Evolutionary conservation across 2,888 invertebrate genomes (phyloP).

Genomic region (Sicus ferrugineus): DNA sequence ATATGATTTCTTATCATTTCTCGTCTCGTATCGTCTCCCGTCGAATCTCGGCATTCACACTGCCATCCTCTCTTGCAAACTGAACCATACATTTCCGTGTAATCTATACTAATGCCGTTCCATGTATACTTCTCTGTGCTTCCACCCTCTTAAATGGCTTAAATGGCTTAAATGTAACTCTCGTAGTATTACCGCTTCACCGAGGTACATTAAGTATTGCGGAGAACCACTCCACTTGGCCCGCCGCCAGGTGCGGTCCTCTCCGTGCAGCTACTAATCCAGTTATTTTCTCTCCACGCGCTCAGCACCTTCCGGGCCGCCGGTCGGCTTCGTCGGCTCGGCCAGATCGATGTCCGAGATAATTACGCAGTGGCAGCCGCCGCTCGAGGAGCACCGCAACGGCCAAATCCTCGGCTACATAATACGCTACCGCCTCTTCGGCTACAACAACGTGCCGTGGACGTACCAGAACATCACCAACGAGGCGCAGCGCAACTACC

Average conservation of each 20-base stretch:
- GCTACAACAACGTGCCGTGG: constrained; percentile 94
- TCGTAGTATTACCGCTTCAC: constrained; percentile 64
- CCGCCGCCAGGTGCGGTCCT: background rate
- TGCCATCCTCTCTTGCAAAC: background rate
- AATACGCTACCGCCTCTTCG: constrained; percentile 87
- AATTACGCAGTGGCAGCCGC: constrained; percentile 96
- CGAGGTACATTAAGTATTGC: constrained; percentile 58
- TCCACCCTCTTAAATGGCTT: constrained; percentile 43
- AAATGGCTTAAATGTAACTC: constrained; percentile 51
- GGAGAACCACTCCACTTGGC: constrained; percentile 22
- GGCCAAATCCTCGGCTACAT: constrained; percentile 94
- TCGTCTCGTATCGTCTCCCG: background rate
- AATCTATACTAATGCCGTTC: constrained; percentile 44
- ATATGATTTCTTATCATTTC: background rate
- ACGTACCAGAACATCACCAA: constrained; percentile 90
- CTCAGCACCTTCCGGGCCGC: constrained; percentile 94
- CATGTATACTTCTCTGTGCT: constrained; percentile 45
- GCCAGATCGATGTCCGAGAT: constrained; percentile 94
- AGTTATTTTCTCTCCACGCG: background rate
- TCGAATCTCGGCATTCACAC: background rate
- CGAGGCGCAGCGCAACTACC: constrained; percentile 88
- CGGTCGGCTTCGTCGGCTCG: constrained; percentile 92
- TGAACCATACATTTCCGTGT: background rate
- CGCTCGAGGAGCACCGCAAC: constrained; percentile 92
- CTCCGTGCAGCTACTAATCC: constrained; percentile 3